Evolutionary conservation across 2,888 invertebrate species (phyloP).

Genomic region (Polydrusus cervinus): DNA sequence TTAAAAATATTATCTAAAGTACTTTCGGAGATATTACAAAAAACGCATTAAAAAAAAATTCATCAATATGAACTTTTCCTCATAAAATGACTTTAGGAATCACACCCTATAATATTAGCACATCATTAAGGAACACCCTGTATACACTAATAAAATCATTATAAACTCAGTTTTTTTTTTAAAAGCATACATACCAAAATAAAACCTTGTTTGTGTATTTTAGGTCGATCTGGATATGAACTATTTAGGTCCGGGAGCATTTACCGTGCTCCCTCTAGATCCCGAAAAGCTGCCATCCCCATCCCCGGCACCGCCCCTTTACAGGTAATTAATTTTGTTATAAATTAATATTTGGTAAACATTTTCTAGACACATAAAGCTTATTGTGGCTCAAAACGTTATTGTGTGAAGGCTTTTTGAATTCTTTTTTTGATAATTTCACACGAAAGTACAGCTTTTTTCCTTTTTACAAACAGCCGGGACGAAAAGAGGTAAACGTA

Average conservation of each 20-base stretch:
- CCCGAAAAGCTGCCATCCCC: slow-evolving; percentile 63
- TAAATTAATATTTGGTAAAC: no score
- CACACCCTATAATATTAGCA: no score
- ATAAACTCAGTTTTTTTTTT: no score
- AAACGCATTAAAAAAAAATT: no score
- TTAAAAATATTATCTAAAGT: no score
- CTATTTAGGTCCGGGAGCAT: slow-evolving; percentile 69
- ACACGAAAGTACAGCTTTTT: slow-evolving; percentile 20
- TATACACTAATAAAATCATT: no score
- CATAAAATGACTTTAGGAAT: no score
- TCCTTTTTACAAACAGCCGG: slow-evolving; percentile 39
- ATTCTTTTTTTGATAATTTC: slow-evolving; percentile 1
- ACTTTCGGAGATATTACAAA: no score
- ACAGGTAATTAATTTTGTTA: slow-evolving; percentile 63
- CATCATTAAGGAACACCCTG: no score
- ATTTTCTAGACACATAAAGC: not conserved
- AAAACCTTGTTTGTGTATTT: slow-evolving; percentile 52
- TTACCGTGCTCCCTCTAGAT: slow-evolving; percentile 69
- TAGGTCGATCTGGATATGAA: slow-evolving; percentile 67
- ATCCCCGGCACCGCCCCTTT: slow-evolving; percentile 66
- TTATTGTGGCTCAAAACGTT: not conserved
- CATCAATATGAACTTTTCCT: no score
- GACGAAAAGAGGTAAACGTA: slow-evolving; percentile 43
- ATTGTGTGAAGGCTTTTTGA: not conserved
- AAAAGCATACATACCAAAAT: no score